These are phyloP conservation scores for Hypanus sabinus DNA, from an alignment of 2,113 vertebrate species.

Conservation along the genomic window DNA sequence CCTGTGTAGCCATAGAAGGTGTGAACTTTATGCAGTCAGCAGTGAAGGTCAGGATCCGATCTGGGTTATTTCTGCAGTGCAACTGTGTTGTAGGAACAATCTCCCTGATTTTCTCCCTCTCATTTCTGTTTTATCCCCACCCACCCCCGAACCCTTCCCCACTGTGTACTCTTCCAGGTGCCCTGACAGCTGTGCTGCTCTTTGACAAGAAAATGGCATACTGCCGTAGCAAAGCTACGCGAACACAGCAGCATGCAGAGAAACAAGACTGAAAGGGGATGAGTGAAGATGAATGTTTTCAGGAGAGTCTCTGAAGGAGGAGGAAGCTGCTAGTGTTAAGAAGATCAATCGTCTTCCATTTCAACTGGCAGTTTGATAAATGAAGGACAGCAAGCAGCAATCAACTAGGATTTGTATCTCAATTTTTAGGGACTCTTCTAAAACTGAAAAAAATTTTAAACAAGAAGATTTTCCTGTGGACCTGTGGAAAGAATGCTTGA, in stretches of 20 bases:
- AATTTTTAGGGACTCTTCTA: not conserved
- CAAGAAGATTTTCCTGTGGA: not conserved
- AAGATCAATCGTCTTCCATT: not conserved
- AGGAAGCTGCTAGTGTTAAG: not conserved
- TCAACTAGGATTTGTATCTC: not conserved
- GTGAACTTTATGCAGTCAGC: too few relatives aligned
- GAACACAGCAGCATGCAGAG: not conserved
- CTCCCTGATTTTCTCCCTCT: not conserved
- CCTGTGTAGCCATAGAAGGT: too few relatives aligned
- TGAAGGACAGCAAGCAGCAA: not conserved
- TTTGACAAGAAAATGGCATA: slow-evolving; percentile 46
- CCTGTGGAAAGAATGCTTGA: not conserved
- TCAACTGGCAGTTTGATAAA: not conserved
- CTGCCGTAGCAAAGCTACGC: slow-evolving; percentile 39
- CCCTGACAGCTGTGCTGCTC: slow-evolving; percentile 54
- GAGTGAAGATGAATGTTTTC: not conserved
- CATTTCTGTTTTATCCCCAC: not conserved
- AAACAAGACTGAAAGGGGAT: not conserved
- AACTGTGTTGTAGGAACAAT: too few relatives aligned
- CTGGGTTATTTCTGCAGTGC: too few relatives aligned
- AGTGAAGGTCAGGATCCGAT: too few relatives aligned
- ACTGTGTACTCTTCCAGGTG: slow-evolving; percentile 46
- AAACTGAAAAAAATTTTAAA: not conserved
- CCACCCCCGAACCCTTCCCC: not conserved
- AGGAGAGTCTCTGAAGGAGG: not conserved